A percentile compares a stretch with the other conserved stretches of the same genome.
Conservation (phyloP, 1,140 invertebrate species). For the Paraescarpia echinospica region DNA sequence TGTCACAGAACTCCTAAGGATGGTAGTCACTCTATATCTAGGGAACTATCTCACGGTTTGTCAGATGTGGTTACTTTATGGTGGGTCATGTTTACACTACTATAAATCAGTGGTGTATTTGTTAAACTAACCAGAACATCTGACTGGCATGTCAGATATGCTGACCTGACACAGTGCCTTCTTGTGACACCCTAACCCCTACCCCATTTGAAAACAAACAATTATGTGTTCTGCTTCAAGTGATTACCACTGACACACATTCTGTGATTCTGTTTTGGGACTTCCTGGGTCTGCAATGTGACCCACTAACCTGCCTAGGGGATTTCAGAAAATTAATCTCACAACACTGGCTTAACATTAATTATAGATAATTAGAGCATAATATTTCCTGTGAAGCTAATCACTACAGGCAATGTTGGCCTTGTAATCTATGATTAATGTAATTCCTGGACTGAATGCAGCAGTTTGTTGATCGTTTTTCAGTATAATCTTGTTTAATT, state of each 20-base stretch:
- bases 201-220: background rate
- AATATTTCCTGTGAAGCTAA: background rate
- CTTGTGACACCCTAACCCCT: background rate
- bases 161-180: background rate
- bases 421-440: background rate
- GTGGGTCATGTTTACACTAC: background rate
- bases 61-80: background rate
- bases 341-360: background rate
- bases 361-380: background rate
- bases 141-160: background rate
- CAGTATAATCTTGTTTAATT: background rate
- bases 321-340: background rate
- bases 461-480: background rate
- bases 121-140: background rate
- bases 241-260: background rate
- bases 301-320: background rate
- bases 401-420: background rate
- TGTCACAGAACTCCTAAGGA: background rate
- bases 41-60: background rate
- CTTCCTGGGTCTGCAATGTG: background rate
- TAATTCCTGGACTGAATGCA: background rate
- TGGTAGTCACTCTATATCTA: background rate
- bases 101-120: background rate
- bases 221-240: background rate
- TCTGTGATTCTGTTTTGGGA: background rate